A percentile compares a stretch with the other conserved stretches of the same genome.
phyloP scores from a whole-genome alignment of 2,797 vertebrate genomes.

The Carapus acus region DNA sequence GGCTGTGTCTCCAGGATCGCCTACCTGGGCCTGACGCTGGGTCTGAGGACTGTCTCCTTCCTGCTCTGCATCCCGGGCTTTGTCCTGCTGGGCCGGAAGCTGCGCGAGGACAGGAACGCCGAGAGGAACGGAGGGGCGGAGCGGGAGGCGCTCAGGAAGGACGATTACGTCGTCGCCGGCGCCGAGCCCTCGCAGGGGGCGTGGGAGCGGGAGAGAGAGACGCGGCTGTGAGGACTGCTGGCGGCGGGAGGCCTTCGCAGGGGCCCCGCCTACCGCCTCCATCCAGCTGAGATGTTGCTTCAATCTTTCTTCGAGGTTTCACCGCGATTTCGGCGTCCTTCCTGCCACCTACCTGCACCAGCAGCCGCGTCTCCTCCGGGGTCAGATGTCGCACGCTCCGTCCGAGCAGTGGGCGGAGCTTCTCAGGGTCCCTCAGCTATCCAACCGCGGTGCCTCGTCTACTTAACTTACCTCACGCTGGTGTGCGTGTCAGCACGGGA shows the following conservation, averaged over 20 bases:
- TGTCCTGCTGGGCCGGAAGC: slow-evolving; percentile 60
- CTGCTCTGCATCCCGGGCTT: slow-evolving; percentile 69
- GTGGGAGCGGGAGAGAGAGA: slow-evolving; percentile 60
- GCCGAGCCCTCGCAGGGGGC: slow-evolving; percentile 49
- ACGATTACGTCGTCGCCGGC: slow-evolving; percentile 55
- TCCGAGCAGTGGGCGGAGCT: no score
- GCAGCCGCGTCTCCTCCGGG: no score
- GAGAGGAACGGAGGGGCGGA: slow-evolving; percentile 56
- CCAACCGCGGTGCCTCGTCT: no score
- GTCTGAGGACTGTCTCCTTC: slow-evolving; percentile 66
- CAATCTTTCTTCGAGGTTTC: no score
- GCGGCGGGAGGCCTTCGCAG: no score
- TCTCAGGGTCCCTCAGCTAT: no score
- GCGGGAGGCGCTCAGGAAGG: slow-evolving; percentile 64
- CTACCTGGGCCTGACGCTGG: slow-evolving; percentile 69
- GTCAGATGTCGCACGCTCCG: no score
- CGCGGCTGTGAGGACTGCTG: slow-evolving; percentile 68
- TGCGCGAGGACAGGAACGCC: slow-evolving; percentile 57
- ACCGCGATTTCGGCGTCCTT: no score
- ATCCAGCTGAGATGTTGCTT: slow-evolving; percentile 1
- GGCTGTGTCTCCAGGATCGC: slow-evolving; percentile 55
- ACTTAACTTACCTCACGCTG: no score
- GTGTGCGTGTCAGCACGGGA: no score
- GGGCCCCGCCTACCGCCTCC: no score
- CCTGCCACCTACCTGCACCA: no score